These are phyloP conservation scores for Tillus elongatus DNA, from an alignment of 2,888 invertebrate species.

Conservation along the genomic window DNA sequence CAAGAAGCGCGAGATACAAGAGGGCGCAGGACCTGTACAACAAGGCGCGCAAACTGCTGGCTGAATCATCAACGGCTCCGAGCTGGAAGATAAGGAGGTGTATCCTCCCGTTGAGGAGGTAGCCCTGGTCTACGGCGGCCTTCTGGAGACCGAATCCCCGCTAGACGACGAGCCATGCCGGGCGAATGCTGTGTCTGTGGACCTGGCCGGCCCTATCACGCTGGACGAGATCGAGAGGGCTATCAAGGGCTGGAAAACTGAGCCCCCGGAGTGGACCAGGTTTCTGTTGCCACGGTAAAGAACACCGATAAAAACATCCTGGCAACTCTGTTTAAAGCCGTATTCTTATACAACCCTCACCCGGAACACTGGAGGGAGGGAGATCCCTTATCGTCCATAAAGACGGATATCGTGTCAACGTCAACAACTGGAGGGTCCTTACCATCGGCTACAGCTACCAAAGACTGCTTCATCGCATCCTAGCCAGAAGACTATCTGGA, in stretches of 20 bases:
- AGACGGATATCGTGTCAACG: conserved; percentile 16
- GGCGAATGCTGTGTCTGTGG: background rate
- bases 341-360: conserved; percentile 14
- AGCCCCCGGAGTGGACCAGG: conserved; percentile 5
- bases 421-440: too few species aligned
- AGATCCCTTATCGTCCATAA: conserved; percentile 20
- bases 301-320: too few species aligned
- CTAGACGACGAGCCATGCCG: too few species aligned
- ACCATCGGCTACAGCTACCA: conserved; percentile 23
- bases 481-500: conserved; percentile 16
- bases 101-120: conserved; percentile 10
- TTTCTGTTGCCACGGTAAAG: background rate
- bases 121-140: too few species aligned
- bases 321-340: conserved; percentile 14
- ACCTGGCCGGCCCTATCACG: too few species aligned
- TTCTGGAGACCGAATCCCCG: too few species aligned
- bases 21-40: conserved; percentile 19
- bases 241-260: background rate
- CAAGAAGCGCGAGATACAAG: conserved; percentile 14
- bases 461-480: conserved; percentile 23
- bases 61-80: conserved; percentile 14
- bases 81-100: conserved; percentile 4
- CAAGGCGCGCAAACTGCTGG: conserved; percentile 12
- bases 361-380: conserved; percentile 15
- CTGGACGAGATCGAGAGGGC: too few species aligned